Evolutionary conservation across 1,140 invertebrate species (phyloP), one percentile per base, ranked within the genome.

Genomic region (Neomicropteryx cornuta): DNA sequence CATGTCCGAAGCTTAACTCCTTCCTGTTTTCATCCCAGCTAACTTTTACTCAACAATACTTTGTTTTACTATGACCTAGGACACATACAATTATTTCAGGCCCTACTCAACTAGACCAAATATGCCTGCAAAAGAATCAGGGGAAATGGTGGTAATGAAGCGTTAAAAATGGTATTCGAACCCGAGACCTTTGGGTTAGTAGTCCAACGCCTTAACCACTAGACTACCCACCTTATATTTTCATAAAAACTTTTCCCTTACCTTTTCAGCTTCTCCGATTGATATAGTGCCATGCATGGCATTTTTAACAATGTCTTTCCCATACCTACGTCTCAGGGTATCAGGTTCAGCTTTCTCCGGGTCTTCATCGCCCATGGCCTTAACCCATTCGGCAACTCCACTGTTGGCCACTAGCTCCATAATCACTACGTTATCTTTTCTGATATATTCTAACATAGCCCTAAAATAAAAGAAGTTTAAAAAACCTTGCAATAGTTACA

Each of bases 331-430:
- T 52, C 83, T 69, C 18, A 92, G 57, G 27, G 75, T 75, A 1
- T 69, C 65, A 2, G 84, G 75, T 47, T 68, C 64, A 11, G 81
- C 82, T 46, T 72, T 68, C 2, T 59, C 44, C 14, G 80, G 76
- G 62, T 89, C 79, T 24, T 62, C 66, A 8, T 82, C 72, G 13
- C 83, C 86, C 33, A 83, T 59, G 14, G 77, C 47, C 50, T 76
- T 67, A 11, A 65, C 49, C 73, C 75, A 81, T 44, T 51, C 66
- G 38, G 65, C 51, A 5, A 85, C 62, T 34, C 76, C 77, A 66
- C 84, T 73, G 41, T 80, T 73, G n/a, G 78, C 81, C 22, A 87
- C 71, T 21, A 92, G 52, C 56, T 88, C 79, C 52, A 91, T 53
- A 8, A 74, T 78, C 48, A 87, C 61, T 1, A 87, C 69, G 30